These are phyloP conservation scores for Drosophila greeni DNA, from an alignment of 2,888 invertebrate species.

Conservation along the genomic window DNA sequence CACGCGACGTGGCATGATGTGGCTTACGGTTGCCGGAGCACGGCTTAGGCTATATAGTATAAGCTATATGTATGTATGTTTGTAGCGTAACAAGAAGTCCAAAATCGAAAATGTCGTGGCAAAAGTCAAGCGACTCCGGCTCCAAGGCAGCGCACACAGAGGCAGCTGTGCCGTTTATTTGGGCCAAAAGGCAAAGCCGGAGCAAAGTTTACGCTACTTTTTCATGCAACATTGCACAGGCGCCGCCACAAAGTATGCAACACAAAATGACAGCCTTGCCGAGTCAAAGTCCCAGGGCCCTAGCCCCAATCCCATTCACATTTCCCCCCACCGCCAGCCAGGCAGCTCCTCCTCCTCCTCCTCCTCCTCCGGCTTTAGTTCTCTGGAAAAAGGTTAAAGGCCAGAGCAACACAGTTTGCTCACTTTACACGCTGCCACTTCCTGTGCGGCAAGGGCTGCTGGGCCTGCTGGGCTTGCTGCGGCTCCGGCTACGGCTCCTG, in stretches of 20 bases:
- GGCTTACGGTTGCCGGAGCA: slow-evolving; percentile 14
- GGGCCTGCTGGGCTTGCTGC: slow-evolving; percentile 25
- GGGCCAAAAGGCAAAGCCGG: slow-evolving; percentile 48
- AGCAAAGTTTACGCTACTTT: slow-evolving; percentile 67
- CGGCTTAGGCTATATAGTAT: slow-evolving; percentile 8
- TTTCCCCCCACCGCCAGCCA: background rate
- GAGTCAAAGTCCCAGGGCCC: slow-evolving; percentile 41
- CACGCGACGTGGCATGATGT: slow-evolving; percentile 50
- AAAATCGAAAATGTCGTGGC: slow-evolving; percentile 63
- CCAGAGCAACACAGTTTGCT: slow-evolving; percentile 67
- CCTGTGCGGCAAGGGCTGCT: slow-evolving; percentile 47
- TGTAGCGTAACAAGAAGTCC: slow-evolving; percentile 48
- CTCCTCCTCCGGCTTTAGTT: slow-evolving; percentile 19
- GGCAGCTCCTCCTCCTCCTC: background rate
- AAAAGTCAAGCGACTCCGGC: slow-evolving; percentile 61
- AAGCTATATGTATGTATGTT: background rate
- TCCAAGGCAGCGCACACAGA: slow-evolving; percentile 37
- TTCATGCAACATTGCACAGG: slow-evolving; percentile 71
- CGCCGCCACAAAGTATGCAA: slow-evolving; percentile 61
- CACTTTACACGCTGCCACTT: slow-evolving; percentile 62
- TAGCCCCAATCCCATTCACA: slow-evolving; percentile 12
- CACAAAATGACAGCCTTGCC: slow-evolving; percentile 60
- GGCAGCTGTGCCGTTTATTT: slow-evolving; percentile 58
- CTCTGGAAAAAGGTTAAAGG: slow-evolving; percentile 64
- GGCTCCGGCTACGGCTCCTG: slow-evolving; percentile 22